Base-by-base conservation (phyloP, 2,113 vertebrate genomes). In the Pomatorhinus ruficollis region DNA sequence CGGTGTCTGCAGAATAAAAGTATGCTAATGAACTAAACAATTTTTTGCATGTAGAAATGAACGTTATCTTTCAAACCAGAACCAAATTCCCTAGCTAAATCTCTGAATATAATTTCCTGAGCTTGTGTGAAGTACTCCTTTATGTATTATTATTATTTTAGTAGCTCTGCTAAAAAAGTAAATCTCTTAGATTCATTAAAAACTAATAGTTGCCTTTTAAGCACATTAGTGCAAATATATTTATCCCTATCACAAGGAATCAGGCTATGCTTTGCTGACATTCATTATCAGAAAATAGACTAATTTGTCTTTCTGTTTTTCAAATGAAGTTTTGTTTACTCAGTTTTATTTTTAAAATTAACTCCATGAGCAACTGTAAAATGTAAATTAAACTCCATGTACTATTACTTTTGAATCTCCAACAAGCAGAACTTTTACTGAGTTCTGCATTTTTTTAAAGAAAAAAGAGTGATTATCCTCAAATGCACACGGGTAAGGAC, bases 11-110 rank as follows among this genome's bases (percentile, higher is more conserved):
- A 95, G 95, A 97, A 96, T 95, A 95, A 79, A 97, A 93, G 83
- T 96, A 98, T 96, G 96, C 87, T 98, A 98, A 98, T 97, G 72
- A 96, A 91, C 89, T 64, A 88, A 96, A 97, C 35, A 94, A 61
- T 94, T 90, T 96, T 96, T 96, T 94, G 45, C 79, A 77, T 93
- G 42, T 76, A 96, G 93, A 97, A 97, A 97, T 95, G 93, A 97
- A 93, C 4, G 61, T 98, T 98, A 98, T 98, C 96, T 98, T 98
- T 97, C 95, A 97, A 97, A 96, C 95, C 97, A 98, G 97, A 98
- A 97, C 92, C 75, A 94, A 97, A 97, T 97, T 97, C 90, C 89
- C 90, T 61, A 91, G 92, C 83, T 97, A 94, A 97, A 96, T 94
- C 93, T 95, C 91, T 82, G 93, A 94, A 96, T 96, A 96, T 94